These are phyloP conservation scores for Malaclemys terrapin DNA, from an alignment of 2,113 vertebrate genomes.

Conservation along the genomic window DNA sequence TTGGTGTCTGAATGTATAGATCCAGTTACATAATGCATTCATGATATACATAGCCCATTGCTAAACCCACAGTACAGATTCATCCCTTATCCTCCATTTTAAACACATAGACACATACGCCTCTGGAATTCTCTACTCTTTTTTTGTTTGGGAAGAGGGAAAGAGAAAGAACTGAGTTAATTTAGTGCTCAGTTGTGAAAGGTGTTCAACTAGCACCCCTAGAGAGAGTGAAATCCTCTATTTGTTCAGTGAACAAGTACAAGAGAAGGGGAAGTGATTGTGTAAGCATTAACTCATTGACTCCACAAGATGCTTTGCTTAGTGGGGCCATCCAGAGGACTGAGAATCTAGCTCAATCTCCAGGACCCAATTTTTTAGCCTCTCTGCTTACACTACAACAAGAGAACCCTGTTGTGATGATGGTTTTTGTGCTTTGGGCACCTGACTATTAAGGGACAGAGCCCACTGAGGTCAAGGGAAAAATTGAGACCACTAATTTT, in stretches of 20 bases:
- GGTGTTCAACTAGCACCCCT: background rate
- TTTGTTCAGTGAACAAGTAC: background rate
- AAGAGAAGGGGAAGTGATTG: background rate
- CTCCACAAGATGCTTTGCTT: background rate
- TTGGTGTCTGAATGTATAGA: background rate
- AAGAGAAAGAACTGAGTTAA: background rate
- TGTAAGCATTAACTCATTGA: background rate
- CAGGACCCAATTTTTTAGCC: fast-evolving
- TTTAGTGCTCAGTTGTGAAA: background rate
- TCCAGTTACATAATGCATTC: fast-evolving
- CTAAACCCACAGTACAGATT: background rate
- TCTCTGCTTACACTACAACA: background rate
- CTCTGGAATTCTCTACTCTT: background rate
- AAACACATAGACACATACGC: background rate
- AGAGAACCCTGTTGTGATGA: fast-evolving
- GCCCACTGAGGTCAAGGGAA: fast-evolving
- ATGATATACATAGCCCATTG: background rate
- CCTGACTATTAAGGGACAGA: background rate
- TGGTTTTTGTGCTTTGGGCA: background rate
- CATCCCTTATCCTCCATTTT: fast-evolving
- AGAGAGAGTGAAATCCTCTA: background rate
- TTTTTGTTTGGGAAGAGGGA: background rate
- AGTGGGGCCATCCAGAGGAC: background rate
- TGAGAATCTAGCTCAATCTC: background rate
- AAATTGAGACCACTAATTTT: background rate